Base-by-base conservation (phyloP, 2,113 vertebrate genomes). In the Pandion haliaetus region DNA sequence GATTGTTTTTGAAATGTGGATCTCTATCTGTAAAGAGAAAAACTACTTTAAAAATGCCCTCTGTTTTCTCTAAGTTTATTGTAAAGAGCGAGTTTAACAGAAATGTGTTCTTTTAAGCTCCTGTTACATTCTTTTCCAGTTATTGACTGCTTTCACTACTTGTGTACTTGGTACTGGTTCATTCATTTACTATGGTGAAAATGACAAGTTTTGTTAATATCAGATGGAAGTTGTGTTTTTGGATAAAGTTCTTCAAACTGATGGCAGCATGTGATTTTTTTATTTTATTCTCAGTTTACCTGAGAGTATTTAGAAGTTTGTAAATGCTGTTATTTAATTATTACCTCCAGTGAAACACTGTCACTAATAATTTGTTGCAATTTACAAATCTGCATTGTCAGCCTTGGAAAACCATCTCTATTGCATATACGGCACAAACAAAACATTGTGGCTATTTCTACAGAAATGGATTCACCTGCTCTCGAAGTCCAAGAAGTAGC, bases 151-250 rank as follows among this genome's bases (percentile, higher is more conserved):
- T 90, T 95, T 96, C 34, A 57, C 88, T 65, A 0, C 38, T 21
- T 62, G 42, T 59, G 40, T 91, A 20, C 76, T 90, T 81, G 40
- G 69, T 96, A 55, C 77, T 84, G 47, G 17, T 45, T 93, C 49
- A 32, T 77, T 94, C 90, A 93, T 95, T 96, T 93, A 84, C 77
- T 90, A 71, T 93, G 74, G 88, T 94, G 84, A 88, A 91, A 90
- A 93, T 81, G 65, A 97, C 61, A 70, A 49, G 32, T 54, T 97
- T 97, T 97, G 95, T 97, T 93, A 88, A 65, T 55, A 92, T 76
- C 14, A 2, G 77, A 63, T 71, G 74, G 82, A 91, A 57, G 3
- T 73, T 42, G 95, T 96, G 82, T 14, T 90, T 95, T 97, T 97
- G 94, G 67, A 91, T 95, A 95, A 89, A 98, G 96, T 63, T 86